Evolutionary conservation across 2,797 vertebrate genomes (phyloP).

Genomic region (Bucorvus abyssinicus): DNA sequence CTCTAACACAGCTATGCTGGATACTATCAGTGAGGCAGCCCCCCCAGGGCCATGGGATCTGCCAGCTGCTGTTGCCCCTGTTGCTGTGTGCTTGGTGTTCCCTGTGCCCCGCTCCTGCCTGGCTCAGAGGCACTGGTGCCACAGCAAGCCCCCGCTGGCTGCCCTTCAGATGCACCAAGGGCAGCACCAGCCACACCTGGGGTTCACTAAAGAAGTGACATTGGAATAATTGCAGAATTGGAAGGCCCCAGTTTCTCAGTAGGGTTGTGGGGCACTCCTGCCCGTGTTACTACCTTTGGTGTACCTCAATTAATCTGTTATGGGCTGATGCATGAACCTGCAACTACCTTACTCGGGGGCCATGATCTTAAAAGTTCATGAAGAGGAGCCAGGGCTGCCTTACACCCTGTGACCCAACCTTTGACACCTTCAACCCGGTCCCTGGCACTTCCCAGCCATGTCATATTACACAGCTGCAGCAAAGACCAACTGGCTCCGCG

Average conservation of each 20-base stretch:
- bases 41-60: neutral
- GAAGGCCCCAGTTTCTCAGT: neutral
- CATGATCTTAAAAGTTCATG: neutral
- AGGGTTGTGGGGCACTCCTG: neutral
- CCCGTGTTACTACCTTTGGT: neutral
- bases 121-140: neutral
- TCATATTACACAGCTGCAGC: neutral
- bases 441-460: fast-evolving
- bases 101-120: fast-evolving
- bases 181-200: neutral
- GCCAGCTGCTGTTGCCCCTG: neutral
- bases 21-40: neutral
- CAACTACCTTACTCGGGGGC: neutral
- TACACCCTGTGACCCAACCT: neutral
- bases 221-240: neutral
- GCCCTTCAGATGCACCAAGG: neutral
- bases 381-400: neutral
- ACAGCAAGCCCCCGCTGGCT: neutral
- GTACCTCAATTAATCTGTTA: neutral
- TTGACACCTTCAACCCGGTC: neutral
- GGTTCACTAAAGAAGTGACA: neutral
- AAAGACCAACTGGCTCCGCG: neutral
- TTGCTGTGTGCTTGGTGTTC: neutral
- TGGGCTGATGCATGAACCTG: neutral
- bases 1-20: neutral